Evolutionary conservation across 2,113 vertebrate genomes (phyloP), one percentile per base, ranked within the genome.

Genomic region (Poecile atricapillus): DNA sequence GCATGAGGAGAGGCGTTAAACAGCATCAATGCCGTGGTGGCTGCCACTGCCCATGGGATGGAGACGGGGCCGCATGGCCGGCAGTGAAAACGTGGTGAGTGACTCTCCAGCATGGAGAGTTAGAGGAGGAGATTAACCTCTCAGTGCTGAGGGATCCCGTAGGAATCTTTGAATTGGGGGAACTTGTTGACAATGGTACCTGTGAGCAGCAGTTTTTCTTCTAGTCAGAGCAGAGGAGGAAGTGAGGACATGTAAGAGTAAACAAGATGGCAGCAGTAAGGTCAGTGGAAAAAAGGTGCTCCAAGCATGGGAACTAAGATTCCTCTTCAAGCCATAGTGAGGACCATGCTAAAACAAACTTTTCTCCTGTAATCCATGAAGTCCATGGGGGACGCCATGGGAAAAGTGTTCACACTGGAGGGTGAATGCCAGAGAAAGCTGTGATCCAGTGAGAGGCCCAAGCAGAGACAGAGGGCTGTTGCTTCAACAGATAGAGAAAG

Each of bases 261-360:
- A 67, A 25, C 15, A 67, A 46, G 8, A n/a, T 46, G 31, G 43
- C 11, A n/a, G 31, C 43, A n/a, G 31, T 9, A 67, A 67, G 16
- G 22, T n/a, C 43, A 46, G 7, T 33, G 41, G 15, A 13, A 65
- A 46, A 25, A 10, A n/a, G 22, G 28, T 43, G 28, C 28, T 43
- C 21, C 43, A n/a, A 46, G 43, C 2, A 1, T 25, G 1, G 2
- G 15, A 25, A 22, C 7, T 3, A 13, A 67, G 15, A 67, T n/a
- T 65, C 6, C 11, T n/a, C 64, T n/a, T 3, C 64, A 47, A n/a
- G 22, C 23, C 44, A 7, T 25, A 23, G 11, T 47, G 44, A 47
- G 33, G 31, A 47, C 31, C 11, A 25, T 67, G 43, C 22, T n/a
- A 43, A 47, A 67, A 18, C 64, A 46, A n/a, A 19, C 43, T 46